Evolutionary conservation across 2,888 invertebrate genomes (phyloP).

Genomic region (Schizotus pectinicornis): DNA sequence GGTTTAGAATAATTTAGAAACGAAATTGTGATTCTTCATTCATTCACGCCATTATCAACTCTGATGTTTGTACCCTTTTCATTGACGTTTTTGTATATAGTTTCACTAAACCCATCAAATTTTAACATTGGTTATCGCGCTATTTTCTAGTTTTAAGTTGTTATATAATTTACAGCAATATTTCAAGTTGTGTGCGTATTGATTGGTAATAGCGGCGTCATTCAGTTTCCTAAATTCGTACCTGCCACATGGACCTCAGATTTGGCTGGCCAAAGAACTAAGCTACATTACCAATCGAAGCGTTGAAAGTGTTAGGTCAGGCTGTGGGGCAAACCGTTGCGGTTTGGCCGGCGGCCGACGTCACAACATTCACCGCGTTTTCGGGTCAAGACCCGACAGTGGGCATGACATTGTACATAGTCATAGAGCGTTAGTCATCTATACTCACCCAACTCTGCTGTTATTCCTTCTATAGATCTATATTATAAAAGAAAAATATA

Average conservation of each 20-base stretch:
- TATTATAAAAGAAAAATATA: conserved; percentile 38
- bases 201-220: conserved; percentile 25
- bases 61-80: conserved; percentile 39
- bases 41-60: conserved; percentile 38
- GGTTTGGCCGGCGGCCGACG: conserved; percentile 9
- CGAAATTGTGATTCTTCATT: conserved; percentile 41
- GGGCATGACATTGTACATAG: conserved; percentile 52
- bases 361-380: conserved; percentile 11
- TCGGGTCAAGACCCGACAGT: conserved; percentile 13
- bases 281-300: conserved; percentile 16
- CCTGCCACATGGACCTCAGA: conserved; percentile 46
- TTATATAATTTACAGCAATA: conserved; percentile 5
- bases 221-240: conserved; percentile 45
- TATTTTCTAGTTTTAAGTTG: conserved; percentile 1
- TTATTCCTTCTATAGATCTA: conserved; percentile 53
- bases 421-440: conserved; percentile 48
- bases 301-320: too few relatives aligned
- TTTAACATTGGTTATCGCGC: conserved; percentile 13
- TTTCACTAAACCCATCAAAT: conserved; percentile 11
- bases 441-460: conserved; percentile 49
- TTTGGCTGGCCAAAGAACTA: conserved; percentile 41
- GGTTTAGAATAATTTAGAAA: conserved; percentile 29
- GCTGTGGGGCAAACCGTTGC: too few relatives aligned
- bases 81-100: conserved; percentile 10
- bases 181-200: conserved; percentile 17